phyloP scores from a whole-genome alignment of 2,113 vertebrate species.

The Macaca mulatta region DNA sequence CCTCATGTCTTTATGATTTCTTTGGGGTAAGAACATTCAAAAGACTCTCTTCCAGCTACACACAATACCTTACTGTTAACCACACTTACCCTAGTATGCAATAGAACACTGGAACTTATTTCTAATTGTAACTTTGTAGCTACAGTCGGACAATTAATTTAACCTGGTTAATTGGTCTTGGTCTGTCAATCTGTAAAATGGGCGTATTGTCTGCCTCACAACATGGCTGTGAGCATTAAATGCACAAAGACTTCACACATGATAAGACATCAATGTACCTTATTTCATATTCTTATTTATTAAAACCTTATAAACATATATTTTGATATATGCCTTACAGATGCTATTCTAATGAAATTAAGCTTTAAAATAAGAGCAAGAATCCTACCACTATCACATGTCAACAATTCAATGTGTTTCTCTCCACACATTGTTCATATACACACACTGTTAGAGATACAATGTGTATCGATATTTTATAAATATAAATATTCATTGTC shows the following conservation, averaged over 20 bases:
- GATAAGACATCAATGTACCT: neutral
- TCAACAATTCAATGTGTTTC: neutral
- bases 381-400: neutral
- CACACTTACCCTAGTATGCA: neutral
- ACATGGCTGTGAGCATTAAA: neutral
- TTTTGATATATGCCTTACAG: neutral
- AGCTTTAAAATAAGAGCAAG: neutral
- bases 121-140: neutral
- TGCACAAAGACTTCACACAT: neutral
- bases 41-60: neutral
- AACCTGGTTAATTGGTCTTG: neutral
- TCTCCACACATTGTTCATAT: neutral
- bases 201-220: neutral
- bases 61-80: neutral
- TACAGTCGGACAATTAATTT: neutral
- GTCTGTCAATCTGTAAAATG: neutral
- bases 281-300: neutral
- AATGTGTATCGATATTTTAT: neutral
- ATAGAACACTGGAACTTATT: neutral
- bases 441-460: neutral
- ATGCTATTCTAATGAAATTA: neutral
- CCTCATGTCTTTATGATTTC: neutral
- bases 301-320: neutral
- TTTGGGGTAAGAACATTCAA: neutral
- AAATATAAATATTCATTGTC: neutral